Evolutionary conservation across 2,888 invertebrate genomes (phyloP).

Genomic region (Ceramica pisi): DNA sequence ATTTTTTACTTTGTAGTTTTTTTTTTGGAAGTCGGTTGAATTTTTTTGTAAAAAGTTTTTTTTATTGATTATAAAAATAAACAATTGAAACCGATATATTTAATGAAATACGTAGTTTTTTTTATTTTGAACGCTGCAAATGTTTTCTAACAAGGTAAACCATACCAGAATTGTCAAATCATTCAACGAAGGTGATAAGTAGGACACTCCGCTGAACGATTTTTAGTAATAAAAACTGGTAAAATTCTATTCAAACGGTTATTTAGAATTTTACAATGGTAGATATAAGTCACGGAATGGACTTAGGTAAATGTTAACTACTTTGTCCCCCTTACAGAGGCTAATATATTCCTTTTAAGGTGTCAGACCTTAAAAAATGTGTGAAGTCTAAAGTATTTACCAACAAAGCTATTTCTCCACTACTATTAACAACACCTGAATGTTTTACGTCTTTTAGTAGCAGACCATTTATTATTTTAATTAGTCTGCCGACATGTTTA

Average conservation of each 20-base stretch:
- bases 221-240: neutral
- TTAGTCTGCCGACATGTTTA: neutral
- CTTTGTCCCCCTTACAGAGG: slow-evolving; percentile 6
- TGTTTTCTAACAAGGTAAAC: neutral
- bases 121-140: neutral
- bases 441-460: neutral
- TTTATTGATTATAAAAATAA: too few species aligned
- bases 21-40: too few species aligned
- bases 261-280: neutral
- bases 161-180: neutral
- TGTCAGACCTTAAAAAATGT: slow-evolving; percentile 17
- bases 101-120: neutral
- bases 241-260: neutral
- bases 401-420: slow-evolving; percentile 37
- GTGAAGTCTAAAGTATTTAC: slow-evolving; percentile 16
- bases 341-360: slow-evolving; percentile 2
- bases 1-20: too few species aligned
- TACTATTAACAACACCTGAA: slow-evolving; percentile 16
- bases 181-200: too few species aligned
- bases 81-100: slow-evolving; percentile 2
- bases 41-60: too few species aligned
- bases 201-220: too few species aligned
- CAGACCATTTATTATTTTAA: slow-evolving; percentile 24
- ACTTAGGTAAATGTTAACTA: neutral
- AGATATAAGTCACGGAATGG: neutral